Conservation (phyloP, 1,140 invertebrate genomes). For the Meloidogyne exigua region DNA sequence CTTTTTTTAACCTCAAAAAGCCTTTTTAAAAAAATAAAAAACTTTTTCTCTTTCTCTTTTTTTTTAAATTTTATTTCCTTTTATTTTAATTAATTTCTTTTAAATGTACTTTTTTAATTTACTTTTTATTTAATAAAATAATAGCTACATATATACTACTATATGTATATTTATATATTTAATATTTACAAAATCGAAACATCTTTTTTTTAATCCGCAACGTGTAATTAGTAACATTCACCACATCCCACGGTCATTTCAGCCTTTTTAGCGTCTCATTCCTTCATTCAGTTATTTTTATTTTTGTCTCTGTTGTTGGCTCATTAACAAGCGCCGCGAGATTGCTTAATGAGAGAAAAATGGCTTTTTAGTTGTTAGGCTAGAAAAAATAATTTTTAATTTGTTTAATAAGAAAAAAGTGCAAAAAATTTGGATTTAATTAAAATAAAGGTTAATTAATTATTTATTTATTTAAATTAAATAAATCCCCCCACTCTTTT, state of each 20-base stretch:
- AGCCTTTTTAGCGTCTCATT: not conserved
- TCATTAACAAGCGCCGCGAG: not conserved
- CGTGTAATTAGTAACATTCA: slow-evolving; percentile 2
- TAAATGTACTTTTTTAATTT: not conserved
- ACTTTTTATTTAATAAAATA: not conserved
- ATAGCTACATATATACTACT: not conserved
- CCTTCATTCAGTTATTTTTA: not conserved
- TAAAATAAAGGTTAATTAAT: no score
- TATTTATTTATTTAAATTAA: no score
- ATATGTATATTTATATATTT: not conserved
- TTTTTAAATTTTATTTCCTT: no score
- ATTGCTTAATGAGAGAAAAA: slow-evolving; percentile 5
- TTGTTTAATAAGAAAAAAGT: not conserved
- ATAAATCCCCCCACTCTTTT: no score
- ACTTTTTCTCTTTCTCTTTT: no score
- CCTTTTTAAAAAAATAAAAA: not conserved
- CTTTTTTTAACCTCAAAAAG: not conserved
- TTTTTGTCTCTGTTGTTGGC: not conserved
- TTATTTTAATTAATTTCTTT: no score
- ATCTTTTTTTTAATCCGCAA: slow-evolving; percentile 5
- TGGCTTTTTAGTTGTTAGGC: not conserved
- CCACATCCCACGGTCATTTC: not conserved
- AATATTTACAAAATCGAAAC: slow-evolving; percentile 1
- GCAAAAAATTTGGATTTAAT: no score
- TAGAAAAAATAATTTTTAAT: slow-evolving; percentile 6